Percentiles rank a stretch among this genome's conserved stretches.
Conservation (phyloP, 2,888 invertebrate genomes). For the Eustalomyia histrio region DNA sequence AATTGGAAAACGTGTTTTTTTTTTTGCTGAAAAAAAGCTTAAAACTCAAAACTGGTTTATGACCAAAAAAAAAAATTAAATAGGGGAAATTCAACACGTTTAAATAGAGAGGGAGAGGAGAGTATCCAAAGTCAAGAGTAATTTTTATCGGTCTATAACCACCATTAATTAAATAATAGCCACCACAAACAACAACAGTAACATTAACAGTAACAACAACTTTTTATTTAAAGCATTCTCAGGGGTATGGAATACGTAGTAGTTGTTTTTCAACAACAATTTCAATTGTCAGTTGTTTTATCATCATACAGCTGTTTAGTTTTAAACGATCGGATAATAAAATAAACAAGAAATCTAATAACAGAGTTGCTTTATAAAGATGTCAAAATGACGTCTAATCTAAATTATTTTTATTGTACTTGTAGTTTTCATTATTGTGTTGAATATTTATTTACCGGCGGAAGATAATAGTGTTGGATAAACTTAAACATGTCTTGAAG, state of each 20-base stretch:
- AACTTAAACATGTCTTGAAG: background rate
- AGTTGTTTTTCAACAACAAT: conserved; percentile 9
- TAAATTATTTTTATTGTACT: background rate
- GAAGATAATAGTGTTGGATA: background rate
- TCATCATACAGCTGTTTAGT: conserved; percentile 48
- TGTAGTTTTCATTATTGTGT: background rate
- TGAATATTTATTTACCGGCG: conserved; percentile 15
- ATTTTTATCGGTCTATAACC: conserved; percentile 37
- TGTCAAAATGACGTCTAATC: conserved; percentile 30
- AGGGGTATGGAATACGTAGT: conserved; percentile 19
- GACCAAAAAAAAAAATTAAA: background rate
- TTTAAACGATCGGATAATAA: conserved; percentile 53
- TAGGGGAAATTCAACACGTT: conserved; percentile 60
- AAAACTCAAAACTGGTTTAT: conserved; percentile 56
- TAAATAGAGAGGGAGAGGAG: conserved; percentile 3
- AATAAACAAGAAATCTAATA: background rate
- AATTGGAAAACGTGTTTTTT: conserved; percentile 55
- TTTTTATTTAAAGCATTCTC: background rate
- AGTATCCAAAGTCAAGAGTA: background rate
- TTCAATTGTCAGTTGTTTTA: conserved; percentile 49
- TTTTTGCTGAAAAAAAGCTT: conserved; percentile 20
- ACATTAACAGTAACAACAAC: conserved; percentile 4
- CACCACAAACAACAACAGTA: conserved; percentile 17
- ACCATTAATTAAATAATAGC: conserved; percentile 46
- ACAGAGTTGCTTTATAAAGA: conserved; percentile 6